Evolutionary conservation across 2,113 vertebrate genomes (phyloP).

Genomic region (Alethe castanea): DNA sequence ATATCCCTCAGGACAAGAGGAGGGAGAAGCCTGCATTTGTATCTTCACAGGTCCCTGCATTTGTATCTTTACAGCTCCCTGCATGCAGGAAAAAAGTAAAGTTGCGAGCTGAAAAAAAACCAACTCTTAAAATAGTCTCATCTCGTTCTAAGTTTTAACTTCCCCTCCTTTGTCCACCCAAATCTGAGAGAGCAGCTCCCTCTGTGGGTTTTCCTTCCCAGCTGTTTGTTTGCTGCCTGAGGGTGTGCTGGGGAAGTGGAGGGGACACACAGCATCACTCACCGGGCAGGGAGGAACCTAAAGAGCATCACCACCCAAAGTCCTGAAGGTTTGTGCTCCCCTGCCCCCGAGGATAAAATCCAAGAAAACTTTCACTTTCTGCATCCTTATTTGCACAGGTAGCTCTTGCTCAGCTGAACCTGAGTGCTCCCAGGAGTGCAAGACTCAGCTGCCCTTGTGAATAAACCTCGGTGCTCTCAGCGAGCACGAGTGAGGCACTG

Average conservation of each 20-base stretch:
- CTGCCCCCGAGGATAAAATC: background rate
- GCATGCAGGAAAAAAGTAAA: accelerated
- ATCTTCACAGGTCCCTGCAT: background rate
- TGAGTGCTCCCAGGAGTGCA: accelerated
- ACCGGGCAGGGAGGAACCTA: background rate
- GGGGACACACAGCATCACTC: background rate
- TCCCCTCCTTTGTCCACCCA: conserved; percentile 31
- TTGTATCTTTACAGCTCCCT: background rate
- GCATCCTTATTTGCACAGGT: background rate
- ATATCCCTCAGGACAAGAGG: background rate
- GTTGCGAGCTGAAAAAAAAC: background rate
- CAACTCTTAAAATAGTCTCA: background rate
- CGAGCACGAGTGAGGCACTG: background rate
- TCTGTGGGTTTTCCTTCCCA: conserved; percentile 32
- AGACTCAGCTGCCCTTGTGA: background rate
- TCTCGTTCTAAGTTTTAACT: background rate
- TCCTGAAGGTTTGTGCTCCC: background rate
- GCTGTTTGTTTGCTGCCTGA: conserved; percentile 45
- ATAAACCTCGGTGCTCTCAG: background rate
- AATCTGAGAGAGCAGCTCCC: conserved; percentile 54
- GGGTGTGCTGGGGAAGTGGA: background rate
- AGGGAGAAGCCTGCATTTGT: background rate
- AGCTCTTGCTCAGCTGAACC: background rate
- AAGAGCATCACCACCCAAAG: background rate
- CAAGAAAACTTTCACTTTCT: background rate